These are phyloP conservation scores for Syrphus vitripennis DNA, from an alignment of 2,888 invertebrate species.

Conservation along the genomic window DNA sequence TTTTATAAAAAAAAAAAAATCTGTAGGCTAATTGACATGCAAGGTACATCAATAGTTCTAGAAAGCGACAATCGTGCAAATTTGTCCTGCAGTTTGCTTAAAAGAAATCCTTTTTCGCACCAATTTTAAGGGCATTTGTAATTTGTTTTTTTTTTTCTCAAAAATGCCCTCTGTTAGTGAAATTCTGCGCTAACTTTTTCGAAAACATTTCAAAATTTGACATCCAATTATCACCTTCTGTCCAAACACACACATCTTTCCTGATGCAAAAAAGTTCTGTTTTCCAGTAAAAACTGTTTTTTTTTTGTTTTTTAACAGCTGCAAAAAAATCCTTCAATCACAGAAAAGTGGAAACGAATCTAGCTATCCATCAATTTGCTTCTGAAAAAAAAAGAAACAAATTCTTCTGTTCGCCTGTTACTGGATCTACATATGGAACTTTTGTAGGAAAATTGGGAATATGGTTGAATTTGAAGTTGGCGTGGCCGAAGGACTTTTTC, in stretches of 20 bases:
- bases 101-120: too few species aligned
- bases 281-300: neutral
- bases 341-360: neutral
- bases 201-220: neutral
- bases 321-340: neutral
- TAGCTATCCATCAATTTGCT: neutral
- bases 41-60: too few species aligned
- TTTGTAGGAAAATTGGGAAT: slow-evolving; percentile 42
- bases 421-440: slow-evolving; percentile 32
- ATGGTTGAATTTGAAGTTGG: neutral
- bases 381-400: neutral
- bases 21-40: too few species aligned
- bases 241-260: neutral
- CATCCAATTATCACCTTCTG: slow-evolving; percentile 11
- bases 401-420: neutral
- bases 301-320: neutral
- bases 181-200: neutral
- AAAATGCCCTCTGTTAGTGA: neutral
- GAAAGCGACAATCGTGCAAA: too few species aligned
- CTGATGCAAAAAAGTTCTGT: neutral
- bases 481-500: slow-evolving; percentile 45
- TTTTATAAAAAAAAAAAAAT: too few species aligned
- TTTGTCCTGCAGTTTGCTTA: too few species aligned
- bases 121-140: too few species aligned
- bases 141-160: neutral